These are phyloP conservation scores for Haliclystus octoradiatus DNA, from an alignment of 30 jellyfish, hydroid and myxozoan species.

Conservation along the genomic window DNA sequence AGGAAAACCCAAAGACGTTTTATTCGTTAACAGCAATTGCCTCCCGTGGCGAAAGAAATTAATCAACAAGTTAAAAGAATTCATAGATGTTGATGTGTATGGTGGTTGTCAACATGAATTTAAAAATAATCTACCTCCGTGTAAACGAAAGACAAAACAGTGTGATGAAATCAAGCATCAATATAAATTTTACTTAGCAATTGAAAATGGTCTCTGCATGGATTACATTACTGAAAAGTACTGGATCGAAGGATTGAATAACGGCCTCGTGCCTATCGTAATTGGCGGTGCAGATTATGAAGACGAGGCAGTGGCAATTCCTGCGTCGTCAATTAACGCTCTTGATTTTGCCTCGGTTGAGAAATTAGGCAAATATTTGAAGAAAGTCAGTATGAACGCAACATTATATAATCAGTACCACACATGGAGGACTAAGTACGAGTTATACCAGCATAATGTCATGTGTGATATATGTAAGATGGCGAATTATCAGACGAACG, in stretches of 20 bases:
- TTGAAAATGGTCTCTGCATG: slow-evolving; percentile 67
- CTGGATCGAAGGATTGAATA: slow-evolving; percentile 49
- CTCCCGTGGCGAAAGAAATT: slow-evolving; percentile 27
- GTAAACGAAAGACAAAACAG: slow-evolving; percentile 30
- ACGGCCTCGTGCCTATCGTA: slow-evolving; percentile 73
- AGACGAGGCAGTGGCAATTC: slow-evolving; percentile 38
- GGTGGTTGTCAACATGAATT: slow-evolving; percentile 55
- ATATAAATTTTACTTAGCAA: slow-evolving; percentile 75
- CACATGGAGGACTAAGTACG: slow-evolving; percentile 63
- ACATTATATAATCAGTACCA: slow-evolving; percentile 60
- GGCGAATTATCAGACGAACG: slow-evolving; percentile 16
- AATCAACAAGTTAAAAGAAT: slow-evolving; percentile 24
- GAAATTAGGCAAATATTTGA: slow-evolving; percentile 35
- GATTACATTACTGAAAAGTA: slow-evolving; percentile 87
- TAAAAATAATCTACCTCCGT: slow-evolving; percentile 23
- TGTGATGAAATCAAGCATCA: slow-evolving; percentile 44
- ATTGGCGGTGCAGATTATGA: slow-evolving; percentile 62
- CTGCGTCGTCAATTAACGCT: slow-evolving; percentile 51
- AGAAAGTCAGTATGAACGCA: slow-evolving; percentile 45
- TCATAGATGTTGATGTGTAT: slow-evolving; percentile 53
- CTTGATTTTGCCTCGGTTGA: slow-evolving; percentile 20
- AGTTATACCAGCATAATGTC: slow-evolving; percentile 20
- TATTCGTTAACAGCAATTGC: slow-evolving; percentile 62
- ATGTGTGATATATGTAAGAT: slow-evolving; percentile 70
- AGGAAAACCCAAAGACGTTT: slow-evolving; percentile 41